Evolutionary conservation across 2,113 vertebrate genomes (phyloP), one percentile per base, ranked within the genome.

Genomic region (Fregetta grallaria): DNA sequence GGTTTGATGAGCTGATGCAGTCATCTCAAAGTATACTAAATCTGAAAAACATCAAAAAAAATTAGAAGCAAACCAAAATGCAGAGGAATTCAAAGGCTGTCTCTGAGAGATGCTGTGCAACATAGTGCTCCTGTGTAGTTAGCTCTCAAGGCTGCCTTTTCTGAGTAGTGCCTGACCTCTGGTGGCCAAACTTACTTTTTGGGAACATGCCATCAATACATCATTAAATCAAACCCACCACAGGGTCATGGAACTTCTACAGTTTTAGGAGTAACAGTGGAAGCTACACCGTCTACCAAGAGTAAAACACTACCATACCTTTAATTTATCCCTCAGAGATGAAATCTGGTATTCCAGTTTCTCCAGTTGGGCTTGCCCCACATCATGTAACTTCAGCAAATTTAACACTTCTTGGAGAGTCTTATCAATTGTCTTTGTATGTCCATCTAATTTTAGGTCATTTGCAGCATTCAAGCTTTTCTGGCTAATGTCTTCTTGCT

Each of bases 241-340:
- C 26, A 6, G 18, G 25, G 36, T 16, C 65, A 22, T 3, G 11
- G 59, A n/a, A 8, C 13, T 7, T 4, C 50, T 23, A 26, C 22
- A 38, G 59, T 4, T 5, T 26, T 20, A 6, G 72, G 12, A n/a
- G 19, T 2, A 8, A 4, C 59, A 12, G 36, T 1, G 14, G 9
- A 44, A 85, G 55, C 36, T 20, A 2, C 30, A 23, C 12, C 58
- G 21, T 17, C 50, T 20, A 40, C 53, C n/a, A 49, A 17, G 29
- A 15, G 27, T 1, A 11, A 7, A 47, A 6, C 53, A 6, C 62
- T 3, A 5, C 40, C 90, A 1, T 94, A 99, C 99, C 99, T 99
- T 98, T 89, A 99, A 87, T 45, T 98, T 98, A 29, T 98, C 98
- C 50, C 94, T 93, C 95, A 99, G 97, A 65, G 98, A 97, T 2